Evolutionary conservation across 2,113 vertebrate species (phyloP).

Genomic region (Megaleporinus macrocephalus): DNA sequence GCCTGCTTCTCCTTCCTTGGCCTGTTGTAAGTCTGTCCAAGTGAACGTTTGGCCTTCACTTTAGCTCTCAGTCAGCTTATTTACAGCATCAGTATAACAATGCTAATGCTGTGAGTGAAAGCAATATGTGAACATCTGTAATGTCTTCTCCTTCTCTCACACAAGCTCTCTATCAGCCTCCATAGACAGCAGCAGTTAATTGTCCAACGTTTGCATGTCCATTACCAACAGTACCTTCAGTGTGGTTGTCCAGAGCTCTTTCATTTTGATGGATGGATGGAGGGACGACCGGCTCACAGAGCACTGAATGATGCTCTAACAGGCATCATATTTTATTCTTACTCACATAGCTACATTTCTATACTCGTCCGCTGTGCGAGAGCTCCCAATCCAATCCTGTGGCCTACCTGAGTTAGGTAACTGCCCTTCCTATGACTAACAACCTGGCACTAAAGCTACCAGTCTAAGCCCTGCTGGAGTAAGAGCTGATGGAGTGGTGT

Average conservation of each 20-base stretch:
- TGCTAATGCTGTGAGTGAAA: neutral
- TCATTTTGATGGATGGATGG: conserved; percentile 32
- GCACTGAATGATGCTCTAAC: neutral
- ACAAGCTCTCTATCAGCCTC: conserved; percentile 5
- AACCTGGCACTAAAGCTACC: neutral
- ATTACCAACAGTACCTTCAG: conserved; percentile 16
- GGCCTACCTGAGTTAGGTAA: conserved; percentile 13
- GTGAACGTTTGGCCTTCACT: neutral
- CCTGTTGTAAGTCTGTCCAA: neutral
- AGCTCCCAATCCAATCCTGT: neutral
- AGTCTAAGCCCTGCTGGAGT: neutral
- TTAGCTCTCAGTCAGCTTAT: conserved; percentile 2
- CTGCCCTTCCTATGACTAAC: conserved; percentile 22
- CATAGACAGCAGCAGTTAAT: conserved; percentile 40
- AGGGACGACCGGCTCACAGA: neutral
- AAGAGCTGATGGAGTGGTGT: neutral
- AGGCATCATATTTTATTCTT: neutral
- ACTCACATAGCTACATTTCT: neutral
- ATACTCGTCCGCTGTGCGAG: neutral
- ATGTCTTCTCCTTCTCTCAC: neutral
- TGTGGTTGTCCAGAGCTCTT: conserved; percentile 14
- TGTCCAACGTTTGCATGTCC: conserved; percentile 17
- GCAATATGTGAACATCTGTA: conserved; percentile 4
- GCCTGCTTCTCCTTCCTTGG: neutral
- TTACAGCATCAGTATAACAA: conserved; percentile 3